These are phyloP conservation scores for Mionectes macconnelli DNA, from an alignment of 2,113 vertebrate species.

Conservation along the genomic window DNA sequence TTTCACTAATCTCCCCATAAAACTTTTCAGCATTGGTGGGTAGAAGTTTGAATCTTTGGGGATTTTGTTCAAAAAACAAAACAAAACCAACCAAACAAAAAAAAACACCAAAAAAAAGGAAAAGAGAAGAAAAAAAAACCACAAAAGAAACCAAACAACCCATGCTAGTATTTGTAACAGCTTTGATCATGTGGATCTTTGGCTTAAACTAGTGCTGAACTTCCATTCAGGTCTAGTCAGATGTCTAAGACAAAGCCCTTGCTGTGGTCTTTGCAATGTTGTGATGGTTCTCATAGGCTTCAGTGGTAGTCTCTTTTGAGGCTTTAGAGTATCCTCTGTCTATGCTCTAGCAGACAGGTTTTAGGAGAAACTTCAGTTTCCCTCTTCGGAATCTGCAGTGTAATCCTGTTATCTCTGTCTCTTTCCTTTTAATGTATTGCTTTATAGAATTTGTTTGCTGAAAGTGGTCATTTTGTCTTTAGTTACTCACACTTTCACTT, in stretches of 20 bases:
- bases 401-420: background rate
- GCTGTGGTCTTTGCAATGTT: rapidly evolving
- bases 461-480: background rate
- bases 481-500: background rate
- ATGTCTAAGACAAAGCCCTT: background rate
- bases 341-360: background rate
- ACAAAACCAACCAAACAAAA: no score
- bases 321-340: background rate
- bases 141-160: background rate
- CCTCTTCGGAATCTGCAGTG: background rate
- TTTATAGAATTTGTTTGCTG: background rate
- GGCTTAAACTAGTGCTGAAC: background rate
- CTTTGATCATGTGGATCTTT: background rate
- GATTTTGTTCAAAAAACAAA: background rate
- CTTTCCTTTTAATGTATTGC: background rate
- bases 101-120: background rate
- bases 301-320: background rate
- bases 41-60: background rate
- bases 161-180: background rate
- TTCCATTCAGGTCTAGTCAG: background rate
- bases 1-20: background rate
- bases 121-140: no score
- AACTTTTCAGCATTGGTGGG: background rate
- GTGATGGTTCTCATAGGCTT: background rate
- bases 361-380: background rate